A percentile compares a stretch with the other conserved stretches of the same genome.
Conservation (phyloP, 2,888 invertebrate genomes). For the Venusia cambrica region DNA sequence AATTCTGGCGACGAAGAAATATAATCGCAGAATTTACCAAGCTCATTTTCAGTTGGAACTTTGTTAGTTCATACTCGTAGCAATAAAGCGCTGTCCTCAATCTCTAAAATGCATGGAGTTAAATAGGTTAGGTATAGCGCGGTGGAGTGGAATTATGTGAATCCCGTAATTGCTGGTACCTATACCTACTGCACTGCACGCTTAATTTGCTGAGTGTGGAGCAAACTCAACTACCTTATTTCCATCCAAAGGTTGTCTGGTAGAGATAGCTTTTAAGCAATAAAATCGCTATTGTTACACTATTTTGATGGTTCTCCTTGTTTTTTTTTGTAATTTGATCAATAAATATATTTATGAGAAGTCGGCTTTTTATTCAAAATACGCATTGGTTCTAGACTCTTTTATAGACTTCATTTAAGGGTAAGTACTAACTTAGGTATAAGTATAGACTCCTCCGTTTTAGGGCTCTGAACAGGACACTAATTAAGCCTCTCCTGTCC, state of each 20-base stretch:
- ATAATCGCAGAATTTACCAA: conserved; percentile 7
- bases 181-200: conserved; percentile 8
- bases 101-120: conserved; percentile 15
- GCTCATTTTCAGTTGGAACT: conserved; percentile 1
- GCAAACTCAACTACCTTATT: conserved; percentile 16
- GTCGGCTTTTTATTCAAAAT: conserved; percentile 55
- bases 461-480: too few species aligned
- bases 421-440: too few species aligned
- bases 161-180: conserved; percentile 19
- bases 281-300: too few species aligned
- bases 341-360: too few species aligned
- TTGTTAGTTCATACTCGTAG: conserved; percentile 4
- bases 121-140: conserved; percentile 16
- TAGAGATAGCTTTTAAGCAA: too few species aligned
- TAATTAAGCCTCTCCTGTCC: too few species aligned
- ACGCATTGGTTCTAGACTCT: too few species aligned
- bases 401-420: too few species aligned
- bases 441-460: too few species aligned
- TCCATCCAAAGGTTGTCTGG: too few species aligned
- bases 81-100: conserved; percentile 8
- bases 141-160: conserved; percentile 14
- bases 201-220: conserved; percentile 3
- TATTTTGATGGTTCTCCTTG: too few species aligned
- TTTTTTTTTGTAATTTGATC: too few species aligned
- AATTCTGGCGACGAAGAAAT: conserved; percentile 5